These are phyloP conservation scores for Cheilosia impressa DNA, from an alignment of 2,888 invertebrate species.

Conservation along the genomic window DNA sequence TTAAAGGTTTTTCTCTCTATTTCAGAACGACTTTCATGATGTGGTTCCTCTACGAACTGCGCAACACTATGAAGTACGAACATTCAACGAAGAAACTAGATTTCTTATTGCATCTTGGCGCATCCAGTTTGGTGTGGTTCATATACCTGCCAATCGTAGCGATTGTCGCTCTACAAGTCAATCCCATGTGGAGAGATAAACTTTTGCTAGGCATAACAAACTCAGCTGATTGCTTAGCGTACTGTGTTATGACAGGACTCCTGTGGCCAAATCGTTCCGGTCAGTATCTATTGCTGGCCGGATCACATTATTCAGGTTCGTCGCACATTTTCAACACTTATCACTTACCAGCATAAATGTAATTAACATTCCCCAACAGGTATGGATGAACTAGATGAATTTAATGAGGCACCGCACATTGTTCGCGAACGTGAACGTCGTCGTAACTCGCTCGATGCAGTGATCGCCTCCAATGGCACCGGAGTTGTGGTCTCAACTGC, in stretches of 20 bases:
- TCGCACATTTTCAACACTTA: neutral
- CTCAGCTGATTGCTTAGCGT: conserved; percentile 97
- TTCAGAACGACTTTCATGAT: conserved; percentile 90
- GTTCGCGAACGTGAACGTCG: conserved; percentile 84
- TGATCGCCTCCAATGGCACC: conserved; percentile 77
- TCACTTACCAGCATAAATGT: neutral
- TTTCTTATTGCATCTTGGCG: conserved; percentile 98
- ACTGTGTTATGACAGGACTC: conserved; percentile 96
- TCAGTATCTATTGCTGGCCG: conserved; percentile 93
- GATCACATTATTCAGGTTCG: conserved; percentile 87
- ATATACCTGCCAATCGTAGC: conserved; percentile 98
- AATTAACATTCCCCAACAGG: conserved; percentile 81
- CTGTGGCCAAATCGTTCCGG: conserved; percentile 98
- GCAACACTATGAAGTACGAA: conserved; percentile 91
- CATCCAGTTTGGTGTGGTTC: conserved; percentile 99
- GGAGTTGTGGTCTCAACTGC: conserved; percentile 74
- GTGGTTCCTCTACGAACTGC: conserved; percentile 92
- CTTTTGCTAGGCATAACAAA: conserved; percentile 96
- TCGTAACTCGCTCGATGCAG: conserved; percentile 80
- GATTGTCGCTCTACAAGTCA: conserved; percentile 95
- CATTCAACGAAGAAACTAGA: conserved; percentile 93
- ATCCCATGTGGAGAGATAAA: conserved; percentile 97
- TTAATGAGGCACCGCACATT: conserved; percentile 95
- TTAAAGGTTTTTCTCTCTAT: conserved; percentile 1
- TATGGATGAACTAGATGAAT: conserved; percentile 94